These are phyloP conservation scores for Griposia aprilina DNA, from an alignment of 2,888 invertebrate species.

Conservation along the genomic window DNA sequence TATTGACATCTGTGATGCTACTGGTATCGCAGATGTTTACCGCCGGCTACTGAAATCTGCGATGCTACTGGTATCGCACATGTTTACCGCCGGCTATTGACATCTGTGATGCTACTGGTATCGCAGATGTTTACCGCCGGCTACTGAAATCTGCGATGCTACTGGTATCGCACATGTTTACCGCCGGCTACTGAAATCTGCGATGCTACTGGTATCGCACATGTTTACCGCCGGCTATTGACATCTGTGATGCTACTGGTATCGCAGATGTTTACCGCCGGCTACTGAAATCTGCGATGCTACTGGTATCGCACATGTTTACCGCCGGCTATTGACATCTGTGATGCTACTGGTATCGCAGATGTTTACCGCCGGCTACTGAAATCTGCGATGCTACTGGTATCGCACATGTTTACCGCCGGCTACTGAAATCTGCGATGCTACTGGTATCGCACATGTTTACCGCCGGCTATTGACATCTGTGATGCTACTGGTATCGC, in stretches of 20 bases:
- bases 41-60: background rate
- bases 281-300: background rate
- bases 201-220: background rate
- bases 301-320: no score
- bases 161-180: no score
- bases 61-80: background rate
- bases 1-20: background rate
- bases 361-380: no score
- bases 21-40: no score
- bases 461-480: no score
- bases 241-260: background rate
- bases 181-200: background rate
- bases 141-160: background rate
- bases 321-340: background rate
- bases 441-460: no score
- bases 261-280: no score
- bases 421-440: background rate
- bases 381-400: background rate
- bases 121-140: no score
- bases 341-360: background rate
- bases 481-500: background rate
- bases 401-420: no score
- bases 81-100: no score
- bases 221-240: no score
- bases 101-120: background rate